phyloP scores from a whole-genome alignment of 2,888 invertebrate species.

The Laothoe populi region DNA sequence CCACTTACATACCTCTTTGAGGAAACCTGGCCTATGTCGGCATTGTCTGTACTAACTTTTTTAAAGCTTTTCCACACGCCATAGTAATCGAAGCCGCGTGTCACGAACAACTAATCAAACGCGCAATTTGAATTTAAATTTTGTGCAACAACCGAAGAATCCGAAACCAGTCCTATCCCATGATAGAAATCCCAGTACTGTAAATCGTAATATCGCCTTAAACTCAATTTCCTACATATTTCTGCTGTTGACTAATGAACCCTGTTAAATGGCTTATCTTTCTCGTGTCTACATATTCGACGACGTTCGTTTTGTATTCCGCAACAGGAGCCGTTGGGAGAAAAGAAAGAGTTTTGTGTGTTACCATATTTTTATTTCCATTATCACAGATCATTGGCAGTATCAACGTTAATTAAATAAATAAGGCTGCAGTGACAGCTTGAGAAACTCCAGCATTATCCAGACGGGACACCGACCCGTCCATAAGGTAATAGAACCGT shows the following conservation, averaged over 20 bases:
- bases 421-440: conserved; percentile 58
- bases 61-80: not conserved
- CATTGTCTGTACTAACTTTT: not conserved
- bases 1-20: conserved; percentile 49
- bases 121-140: not conserved
- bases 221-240: not conserved
- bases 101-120: not conserved
- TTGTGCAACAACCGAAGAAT: not conserved
- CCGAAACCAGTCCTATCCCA: not conserved
- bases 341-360: conserved; percentile 80
- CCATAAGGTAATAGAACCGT: conserved; percentile 47
- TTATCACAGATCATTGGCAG: conserved; percentile 66
- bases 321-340: conserved; percentile 68
- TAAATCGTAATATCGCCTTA: not conserved
- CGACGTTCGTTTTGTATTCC: conserved; percentile 31
- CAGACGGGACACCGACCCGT: conserved; percentile 51
- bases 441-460: conserved; percentile 46
- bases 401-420: conserved; percentile 50
- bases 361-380: conserved; percentile 75
- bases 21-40: conserved; percentile 27
- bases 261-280: not conserved
- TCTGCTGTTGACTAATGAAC: not conserved
- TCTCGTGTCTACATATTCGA: not conserved
- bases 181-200: not conserved
- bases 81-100: not conserved